phyloP scores from a whole-genome alignment of 2,797 vertebrate genomes.

The Muscicapa comitata region DNA sequence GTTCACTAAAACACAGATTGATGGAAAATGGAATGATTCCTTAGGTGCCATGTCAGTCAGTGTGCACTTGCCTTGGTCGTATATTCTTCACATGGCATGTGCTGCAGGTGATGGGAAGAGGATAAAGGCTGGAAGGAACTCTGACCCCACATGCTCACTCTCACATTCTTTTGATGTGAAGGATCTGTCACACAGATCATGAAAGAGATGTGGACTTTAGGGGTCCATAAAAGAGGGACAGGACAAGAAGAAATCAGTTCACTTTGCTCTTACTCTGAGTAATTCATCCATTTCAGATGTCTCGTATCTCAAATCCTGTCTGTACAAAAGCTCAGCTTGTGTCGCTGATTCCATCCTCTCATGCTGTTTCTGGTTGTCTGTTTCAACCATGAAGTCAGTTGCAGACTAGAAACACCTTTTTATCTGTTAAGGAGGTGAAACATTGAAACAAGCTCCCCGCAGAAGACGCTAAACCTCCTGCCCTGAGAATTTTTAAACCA shows the following conservation, averaged over 20 bases:
- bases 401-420: neutral
- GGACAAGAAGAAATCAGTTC: neutral
- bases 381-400: neutral
- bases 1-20: neutral
- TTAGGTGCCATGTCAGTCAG: neutral
- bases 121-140: neutral
- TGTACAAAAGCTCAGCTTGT: neutral
- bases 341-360: neutral
- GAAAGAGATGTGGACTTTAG: neutral
- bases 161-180: neutral
- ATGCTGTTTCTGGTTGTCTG: neutral
- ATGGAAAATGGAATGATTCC: neutral
- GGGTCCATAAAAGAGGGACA: neutral
- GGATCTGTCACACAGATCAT: neutral
- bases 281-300: neutral
- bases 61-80: fast-evolving
- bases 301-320: neutral
- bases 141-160: neutral
- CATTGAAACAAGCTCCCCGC: neutral
- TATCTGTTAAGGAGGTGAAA: constrained; percentile 3
- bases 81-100: fast-evolving
- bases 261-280: neutral
- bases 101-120: neutral
- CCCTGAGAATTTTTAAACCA: neutral
- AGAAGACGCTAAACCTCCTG: neutral